Evolutionary conservation across 2,797 vertebrate species (phyloP).

Genomic region (Phoebastria nigripes): DNA sequence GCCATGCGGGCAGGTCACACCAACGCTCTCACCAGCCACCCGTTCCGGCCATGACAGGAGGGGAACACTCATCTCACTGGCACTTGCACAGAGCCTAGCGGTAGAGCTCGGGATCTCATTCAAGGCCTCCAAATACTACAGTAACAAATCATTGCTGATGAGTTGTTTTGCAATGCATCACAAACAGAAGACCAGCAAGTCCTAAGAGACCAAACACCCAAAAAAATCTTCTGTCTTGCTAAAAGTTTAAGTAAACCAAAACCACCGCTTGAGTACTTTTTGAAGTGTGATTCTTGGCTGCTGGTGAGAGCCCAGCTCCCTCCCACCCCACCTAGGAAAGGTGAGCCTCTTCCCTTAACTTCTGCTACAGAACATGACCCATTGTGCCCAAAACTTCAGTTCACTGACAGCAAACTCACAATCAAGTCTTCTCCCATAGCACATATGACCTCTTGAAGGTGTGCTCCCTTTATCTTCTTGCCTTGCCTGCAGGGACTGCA

Average conservation of each 20-base stretch:
- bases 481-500: not conserved
- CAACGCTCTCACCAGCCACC: rapidly evolving
- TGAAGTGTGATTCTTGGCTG: not conserved
- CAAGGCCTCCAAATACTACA: too few relatives aligned
- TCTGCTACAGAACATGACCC: not conserved
- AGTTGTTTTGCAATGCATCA: not conserved
- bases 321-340: not conserved
- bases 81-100: rapidly evolving
- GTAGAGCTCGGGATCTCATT: not conserved
- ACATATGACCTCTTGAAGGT: not conserved
- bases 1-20: rapidly evolving
- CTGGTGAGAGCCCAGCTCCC: not conserved
- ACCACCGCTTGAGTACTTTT: not conserved
- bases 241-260: not conserved
- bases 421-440: not conserved
- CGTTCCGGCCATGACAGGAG: rapidly evolving
- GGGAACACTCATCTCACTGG: rapidly evolving
- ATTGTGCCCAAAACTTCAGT: not conserved
- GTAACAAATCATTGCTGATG: not conserved
- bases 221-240: not conserved
- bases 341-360: not conserved
- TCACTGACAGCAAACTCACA: not conserved
- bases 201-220: not conserved
- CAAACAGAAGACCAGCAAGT: not conserved
- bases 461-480: not conserved